Evolutionary conservation across 2,888 invertebrate genomes (phyloP).

Genomic region (Ennomos quercinarius): DNA sequence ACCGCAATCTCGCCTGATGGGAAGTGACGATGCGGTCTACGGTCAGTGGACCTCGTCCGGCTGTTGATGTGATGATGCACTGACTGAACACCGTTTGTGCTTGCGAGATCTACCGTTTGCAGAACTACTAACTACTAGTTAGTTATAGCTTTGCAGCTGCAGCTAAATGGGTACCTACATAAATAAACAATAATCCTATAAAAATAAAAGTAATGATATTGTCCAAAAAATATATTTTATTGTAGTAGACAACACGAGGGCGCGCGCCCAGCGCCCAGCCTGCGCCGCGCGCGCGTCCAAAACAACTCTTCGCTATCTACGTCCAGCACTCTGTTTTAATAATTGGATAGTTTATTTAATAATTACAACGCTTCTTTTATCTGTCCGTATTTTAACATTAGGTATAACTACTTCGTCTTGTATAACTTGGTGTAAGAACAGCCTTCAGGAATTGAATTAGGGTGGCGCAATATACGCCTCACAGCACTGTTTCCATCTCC

Average conservation of each 20-base stretch:
- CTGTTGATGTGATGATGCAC: too few relatives aligned
- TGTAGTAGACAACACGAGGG: slow-evolving; percentile 84
- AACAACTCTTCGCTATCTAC: slow-evolving; percentile 84
- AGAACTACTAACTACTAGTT: too few relatives aligned
- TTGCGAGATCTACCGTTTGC: too few relatives aligned
- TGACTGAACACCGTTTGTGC: too few relatives aligned
- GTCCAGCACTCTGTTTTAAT: slow-evolving; percentile 83
- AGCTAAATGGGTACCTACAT: slow-evolving; percentile 6
- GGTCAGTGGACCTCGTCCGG: too few relatives aligned
- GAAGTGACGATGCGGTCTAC: too few relatives aligned
- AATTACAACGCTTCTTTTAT: slow-evolving; percentile 85
- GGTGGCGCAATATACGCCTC: slow-evolving; percentile 86
- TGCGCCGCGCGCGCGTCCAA: slow-evolving; percentile 80
- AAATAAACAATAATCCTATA: slow-evolving; percentile 13
- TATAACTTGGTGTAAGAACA: slow-evolving; percentile 86
- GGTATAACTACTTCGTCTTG: slow-evolving; percentile 84
- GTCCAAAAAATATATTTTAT: slow-evolving; percentile 86
- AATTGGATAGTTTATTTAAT: slow-evolving; percentile 87
- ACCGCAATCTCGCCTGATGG: too few relatives aligned
- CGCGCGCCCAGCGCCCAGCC: slow-evolving; percentile 82
- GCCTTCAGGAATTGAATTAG: slow-evolving; percentile 85
- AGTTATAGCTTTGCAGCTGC: too few relatives aligned
- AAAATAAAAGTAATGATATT: slow-evolving; percentile 61
- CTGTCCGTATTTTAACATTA: slow-evolving; percentile 84
- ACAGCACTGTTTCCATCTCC: slow-evolving; percentile 97